These are phyloP conservation scores for Iguana delicatissima DNA, from an alignment of 2,797 vertebrate species.

Conservation along the genomic window DNA sequence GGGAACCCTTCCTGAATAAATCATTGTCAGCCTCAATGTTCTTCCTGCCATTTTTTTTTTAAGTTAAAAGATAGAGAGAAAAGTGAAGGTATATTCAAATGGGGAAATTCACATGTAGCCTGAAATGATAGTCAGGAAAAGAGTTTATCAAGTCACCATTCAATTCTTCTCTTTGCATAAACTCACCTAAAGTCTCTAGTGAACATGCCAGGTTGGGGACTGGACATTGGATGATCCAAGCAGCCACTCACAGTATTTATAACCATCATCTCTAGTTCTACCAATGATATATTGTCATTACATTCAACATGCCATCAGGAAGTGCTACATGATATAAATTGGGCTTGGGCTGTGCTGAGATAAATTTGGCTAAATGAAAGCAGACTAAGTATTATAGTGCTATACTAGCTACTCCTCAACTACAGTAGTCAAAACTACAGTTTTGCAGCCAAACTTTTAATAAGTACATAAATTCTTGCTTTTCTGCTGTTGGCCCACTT, in stretches of 20 bases:
- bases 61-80: background rate
- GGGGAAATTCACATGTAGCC: background rate
- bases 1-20: background rate
- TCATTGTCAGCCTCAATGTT: background rate
- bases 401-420: background rate
- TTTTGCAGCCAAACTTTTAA: background rate
- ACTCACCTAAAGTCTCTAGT: background rate
- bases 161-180: background rate
- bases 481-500: too few relatives aligned
- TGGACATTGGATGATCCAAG: background rate
- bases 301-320: background rate
- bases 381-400: background rate
- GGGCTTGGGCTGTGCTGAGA: background rate
- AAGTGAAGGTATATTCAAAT: background rate
- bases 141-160: background rate
- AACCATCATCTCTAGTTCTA: background rate
- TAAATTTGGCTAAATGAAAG: background rate
- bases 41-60: background rate
- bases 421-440: background rate
- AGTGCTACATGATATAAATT: background rate
- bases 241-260: background rate
- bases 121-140: background rate
- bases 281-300: background rate
- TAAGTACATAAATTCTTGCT: too few relatives aligned
- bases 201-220: background rate